phyloP scores from a whole-genome alignment of 2,888 invertebrate species.

The Imbricaverruca yamaguchii region DNA sequence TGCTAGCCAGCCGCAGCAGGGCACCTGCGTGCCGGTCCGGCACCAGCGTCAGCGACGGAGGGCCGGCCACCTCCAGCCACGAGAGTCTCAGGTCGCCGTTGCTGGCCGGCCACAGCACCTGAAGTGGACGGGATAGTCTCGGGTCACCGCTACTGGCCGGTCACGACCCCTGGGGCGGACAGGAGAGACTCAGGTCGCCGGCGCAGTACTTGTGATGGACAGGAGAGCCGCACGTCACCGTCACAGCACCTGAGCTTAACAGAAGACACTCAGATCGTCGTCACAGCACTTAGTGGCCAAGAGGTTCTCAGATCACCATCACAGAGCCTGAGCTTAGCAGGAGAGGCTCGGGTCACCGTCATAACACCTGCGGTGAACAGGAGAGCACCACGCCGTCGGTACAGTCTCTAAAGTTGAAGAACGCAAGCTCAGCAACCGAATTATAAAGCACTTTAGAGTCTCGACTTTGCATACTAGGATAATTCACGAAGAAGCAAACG shows the following conservation, averaged over 20 bases:
- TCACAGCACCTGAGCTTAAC: not conserved
- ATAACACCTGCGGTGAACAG: too few relatives aligned
- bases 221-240: not conserved
- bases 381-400: too few relatives aligned
- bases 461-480: too few relatives aligned
- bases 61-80: not conserved
- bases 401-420: too few relatives aligned
- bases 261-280: too few relatives aligned
- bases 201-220: not conserved
- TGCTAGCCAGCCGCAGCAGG: slow-evolving; percentile 64
- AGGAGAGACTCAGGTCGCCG: not conserved
- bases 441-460: too few relatives aligned
- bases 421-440: too few relatives aligned
- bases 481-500: too few relatives aligned
- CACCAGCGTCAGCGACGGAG: not conserved
- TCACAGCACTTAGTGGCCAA: too few relatives aligned
- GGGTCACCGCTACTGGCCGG: not conserved
- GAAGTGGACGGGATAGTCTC: not conserved
- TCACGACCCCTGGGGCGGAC: not conserved
- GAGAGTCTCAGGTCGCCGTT: not conserved
- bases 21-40: slow-evolving; percentile 32
- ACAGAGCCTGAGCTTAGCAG: too few relatives aligned
- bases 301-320: too few relatives aligned
- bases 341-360: not conserved
- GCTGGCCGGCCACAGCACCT: slow-evolving; percentile 3